Base-by-base conservation (phyloP, 2,113 vertebrate species). In the Pachycephala philippinensis region DNA sequence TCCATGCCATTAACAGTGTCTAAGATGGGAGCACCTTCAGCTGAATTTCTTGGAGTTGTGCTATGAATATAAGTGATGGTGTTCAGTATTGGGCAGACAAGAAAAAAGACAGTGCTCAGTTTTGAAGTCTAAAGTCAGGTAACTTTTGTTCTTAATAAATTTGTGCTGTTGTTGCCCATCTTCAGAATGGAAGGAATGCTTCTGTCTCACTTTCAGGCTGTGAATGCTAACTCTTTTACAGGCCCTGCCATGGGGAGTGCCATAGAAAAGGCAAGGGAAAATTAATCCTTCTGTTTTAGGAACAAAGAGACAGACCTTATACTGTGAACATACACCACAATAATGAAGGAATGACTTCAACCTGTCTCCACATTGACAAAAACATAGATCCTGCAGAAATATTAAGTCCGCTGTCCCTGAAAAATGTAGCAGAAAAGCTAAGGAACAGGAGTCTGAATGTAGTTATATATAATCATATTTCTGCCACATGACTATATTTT, bases 101-200 rank as follows among this genome's bases (percentile, higher is more conserved):
- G 7, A 37, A 57, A 75, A 75, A 76, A n/a, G 1, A 18, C 49
- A 30, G 5, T 37, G 10, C 7, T 59, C 20, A 57, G 0, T 9
- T 72, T 13, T 42, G 42, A 64, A 74, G 11, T 52, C 21, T 63
- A 21, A 74, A 59, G 21, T 66, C 30, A 70, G 23, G 39, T 23
- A 47, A 47, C 11, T 76, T 92, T 22, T 37, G 4, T 21, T 57
- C 11, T 37, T 54, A 49, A 44, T 19, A 57, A 26, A 57, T 57
- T 42, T 72, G 9, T 69, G n/a, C 7, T 10, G 8, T 7, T 35
- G 5, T 24, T 80, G 31, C n/a, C n/a, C 6, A 17, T 33, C 23
- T 65, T 61, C 39, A 77, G 28, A 61, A 77, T 16, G 16, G 8
- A 52, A 6, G 12, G 23, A 53, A 61, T 54, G 21, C 10, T 69